phyloP scores from a whole-genome alignment of 2,797 vertebrate genomes.

The Nyctibius grandis region DNA sequence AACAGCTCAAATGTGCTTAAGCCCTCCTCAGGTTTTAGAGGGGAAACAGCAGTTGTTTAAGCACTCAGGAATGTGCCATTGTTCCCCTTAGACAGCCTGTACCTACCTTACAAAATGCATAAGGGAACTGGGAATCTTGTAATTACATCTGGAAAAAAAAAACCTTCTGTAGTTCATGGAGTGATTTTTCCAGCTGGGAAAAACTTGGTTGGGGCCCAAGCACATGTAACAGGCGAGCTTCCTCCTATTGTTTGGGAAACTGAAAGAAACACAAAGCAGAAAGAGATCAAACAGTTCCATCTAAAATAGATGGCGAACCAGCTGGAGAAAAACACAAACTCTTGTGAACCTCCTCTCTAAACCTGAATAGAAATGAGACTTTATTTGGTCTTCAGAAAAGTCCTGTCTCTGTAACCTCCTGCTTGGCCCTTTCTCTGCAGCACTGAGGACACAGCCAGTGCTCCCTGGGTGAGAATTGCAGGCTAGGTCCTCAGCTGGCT shows the following conservation, averaged over 20 bases:
- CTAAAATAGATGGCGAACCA: conserved; percentile 33
- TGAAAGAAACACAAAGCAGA: conserved; percentile 46
- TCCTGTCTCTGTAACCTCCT: neutral
- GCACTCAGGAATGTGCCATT: conserved; percentile 21
- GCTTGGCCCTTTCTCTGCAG: neutral
- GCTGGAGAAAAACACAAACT: conserved; percentile 6
- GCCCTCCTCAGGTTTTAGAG: neutral
- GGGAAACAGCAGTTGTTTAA: conserved; percentile 27
- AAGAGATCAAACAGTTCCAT: conserved; percentile 52
- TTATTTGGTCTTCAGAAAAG: neutral
- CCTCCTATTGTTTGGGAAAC: conserved; percentile 61
- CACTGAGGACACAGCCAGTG: neutral
- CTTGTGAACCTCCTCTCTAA: neutral
- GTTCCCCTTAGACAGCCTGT: neutral
- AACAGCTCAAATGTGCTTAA: conserved; percentile 7
- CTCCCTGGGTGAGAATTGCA: neutral
- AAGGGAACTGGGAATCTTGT: neutral
- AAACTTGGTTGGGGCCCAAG: conserved; percentile 14
- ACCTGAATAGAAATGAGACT: neutral
- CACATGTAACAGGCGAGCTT: neutral
- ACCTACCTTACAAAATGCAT: neutral
- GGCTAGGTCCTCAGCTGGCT: neutral
- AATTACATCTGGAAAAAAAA: conserved; percentile 3
- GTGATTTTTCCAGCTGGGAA: conserved; percentile 54
- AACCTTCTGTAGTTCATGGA: neutral